phyloP scores from a whole-genome alignment of 2,113 vertebrate genomes.

The Prionailurus viverrinus region DNA sequence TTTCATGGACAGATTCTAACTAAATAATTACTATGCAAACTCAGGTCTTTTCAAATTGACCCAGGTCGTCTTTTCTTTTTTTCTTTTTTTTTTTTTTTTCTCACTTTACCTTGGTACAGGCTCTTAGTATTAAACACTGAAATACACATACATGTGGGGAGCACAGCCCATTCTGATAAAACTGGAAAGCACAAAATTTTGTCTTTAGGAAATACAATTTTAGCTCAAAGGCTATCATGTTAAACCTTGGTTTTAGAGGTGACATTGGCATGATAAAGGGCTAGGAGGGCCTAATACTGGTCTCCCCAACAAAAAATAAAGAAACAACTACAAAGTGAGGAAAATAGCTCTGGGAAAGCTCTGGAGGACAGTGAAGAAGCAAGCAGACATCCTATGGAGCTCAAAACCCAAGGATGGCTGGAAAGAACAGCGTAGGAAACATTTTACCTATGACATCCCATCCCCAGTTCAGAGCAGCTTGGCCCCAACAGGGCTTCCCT shows the following conservation, averaged over 20 bases:
- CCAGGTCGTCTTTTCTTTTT: no score
- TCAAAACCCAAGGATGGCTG: background rate
- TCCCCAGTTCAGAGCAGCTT: background rate
- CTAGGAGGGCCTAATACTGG: background rate
- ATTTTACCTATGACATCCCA: background rate
- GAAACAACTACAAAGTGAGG: background rate
- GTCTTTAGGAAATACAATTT: background rate
- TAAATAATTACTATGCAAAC: background rate
- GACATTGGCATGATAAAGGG: background rate
- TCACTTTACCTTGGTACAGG: no score
- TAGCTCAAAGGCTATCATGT: background rate
- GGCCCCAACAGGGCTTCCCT: background rate
- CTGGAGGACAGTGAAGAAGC: background rate
- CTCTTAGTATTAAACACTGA: background rate
- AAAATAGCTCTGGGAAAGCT: background rate
- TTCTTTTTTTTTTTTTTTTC: no score
- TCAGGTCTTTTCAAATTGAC: background rate
- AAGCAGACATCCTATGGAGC: no score
- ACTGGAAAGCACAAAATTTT: background rate
- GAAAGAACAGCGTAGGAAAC: background rate
- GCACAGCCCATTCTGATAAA: background rate
- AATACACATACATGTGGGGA: background rate
- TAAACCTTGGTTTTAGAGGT: background rate
- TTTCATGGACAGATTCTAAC: background rate
- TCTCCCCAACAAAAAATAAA: background rate